Evolutionary conservation across 2,113 vertebrate genomes (phyloP).

Genomic region (Sterna hirundo): DNA sequence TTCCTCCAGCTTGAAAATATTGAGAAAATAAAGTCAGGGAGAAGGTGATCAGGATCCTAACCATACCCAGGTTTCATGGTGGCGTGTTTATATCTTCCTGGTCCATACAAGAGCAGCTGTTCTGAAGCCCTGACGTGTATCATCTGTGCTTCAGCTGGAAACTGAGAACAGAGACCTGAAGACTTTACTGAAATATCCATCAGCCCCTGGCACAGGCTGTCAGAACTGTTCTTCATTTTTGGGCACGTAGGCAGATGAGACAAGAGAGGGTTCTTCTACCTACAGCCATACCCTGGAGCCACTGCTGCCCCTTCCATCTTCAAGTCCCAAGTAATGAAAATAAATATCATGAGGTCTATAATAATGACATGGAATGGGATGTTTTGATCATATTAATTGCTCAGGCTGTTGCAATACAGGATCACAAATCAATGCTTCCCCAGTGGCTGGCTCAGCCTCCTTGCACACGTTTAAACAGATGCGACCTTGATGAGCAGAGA

Average conservation of each 20-base stretch:
- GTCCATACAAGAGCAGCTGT: background rate
- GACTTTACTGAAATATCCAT: background rate
- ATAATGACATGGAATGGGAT: background rate
- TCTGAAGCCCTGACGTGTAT: background rate
- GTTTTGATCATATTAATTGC: constrained; percentile 39
- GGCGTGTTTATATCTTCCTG: background rate
- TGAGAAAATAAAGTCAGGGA: background rate
- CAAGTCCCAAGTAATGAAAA: background rate
- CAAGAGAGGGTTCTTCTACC: background rate
- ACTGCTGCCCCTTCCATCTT: background rate
- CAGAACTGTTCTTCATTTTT: background rate
- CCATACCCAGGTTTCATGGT: background rate
- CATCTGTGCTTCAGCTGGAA: background rate
- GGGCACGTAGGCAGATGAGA: background rate
- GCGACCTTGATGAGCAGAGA: constrained; percentile 43
- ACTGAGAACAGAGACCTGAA: background rate
- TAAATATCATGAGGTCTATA: background rate
- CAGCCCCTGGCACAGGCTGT: background rate
- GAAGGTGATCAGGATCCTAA: background rate
- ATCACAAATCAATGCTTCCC: constrained; percentile 24
- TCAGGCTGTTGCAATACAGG: background rate
- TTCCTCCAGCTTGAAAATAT: background rate
- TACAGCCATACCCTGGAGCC: background rate
- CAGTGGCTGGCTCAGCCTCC: background rate
- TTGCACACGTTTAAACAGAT: background rate